phyloP scores from a whole-genome alignment of 1,140 invertebrate genomes.

The Ostrea edulis region DNA sequence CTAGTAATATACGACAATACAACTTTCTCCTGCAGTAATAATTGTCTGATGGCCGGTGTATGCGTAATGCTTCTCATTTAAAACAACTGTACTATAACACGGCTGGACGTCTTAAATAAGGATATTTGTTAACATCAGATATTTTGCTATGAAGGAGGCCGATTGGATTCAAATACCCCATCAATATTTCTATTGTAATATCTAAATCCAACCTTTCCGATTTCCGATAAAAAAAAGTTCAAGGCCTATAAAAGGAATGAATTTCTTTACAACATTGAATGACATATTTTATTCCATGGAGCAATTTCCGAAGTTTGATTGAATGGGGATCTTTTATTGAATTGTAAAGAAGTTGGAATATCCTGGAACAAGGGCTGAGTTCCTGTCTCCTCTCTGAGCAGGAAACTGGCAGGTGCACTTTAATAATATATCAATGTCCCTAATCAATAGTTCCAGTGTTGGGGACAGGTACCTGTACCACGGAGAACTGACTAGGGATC shows the following conservation, averaged over 20 bases:
- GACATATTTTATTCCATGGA: neutral
- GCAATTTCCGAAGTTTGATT: constrained; percentile 13
- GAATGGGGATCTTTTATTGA: neutral
- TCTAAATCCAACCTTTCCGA: too few species aligned
- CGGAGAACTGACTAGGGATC: neutral
- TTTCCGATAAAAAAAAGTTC: too few species aligned
- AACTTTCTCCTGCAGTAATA: too few species aligned
- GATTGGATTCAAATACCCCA: too few species aligned
- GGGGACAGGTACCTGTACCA: neutral
- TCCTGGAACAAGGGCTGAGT: constrained; percentile 11
- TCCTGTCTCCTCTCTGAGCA: constrained; percentile 9
- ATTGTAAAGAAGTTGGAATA: constrained; percentile 15
- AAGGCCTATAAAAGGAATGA: neutral
- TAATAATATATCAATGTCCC: neutral
- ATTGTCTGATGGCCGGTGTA: too few species aligned
- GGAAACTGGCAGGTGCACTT: constrained; percentile 28
- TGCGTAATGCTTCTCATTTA: too few species aligned
- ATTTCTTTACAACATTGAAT: neutral
- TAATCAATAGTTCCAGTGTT: neutral
- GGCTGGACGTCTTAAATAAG: too few species aligned
- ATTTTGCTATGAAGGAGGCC: too few species aligned
- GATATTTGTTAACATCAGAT: too few species aligned
- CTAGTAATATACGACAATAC: too few species aligned
- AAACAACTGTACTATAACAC: too few species aligned
- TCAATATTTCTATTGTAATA: too few species aligned